Base-by-base conservation (phyloP, 2,888 invertebrate species). In the Auanema freiburgensis region DNA sequence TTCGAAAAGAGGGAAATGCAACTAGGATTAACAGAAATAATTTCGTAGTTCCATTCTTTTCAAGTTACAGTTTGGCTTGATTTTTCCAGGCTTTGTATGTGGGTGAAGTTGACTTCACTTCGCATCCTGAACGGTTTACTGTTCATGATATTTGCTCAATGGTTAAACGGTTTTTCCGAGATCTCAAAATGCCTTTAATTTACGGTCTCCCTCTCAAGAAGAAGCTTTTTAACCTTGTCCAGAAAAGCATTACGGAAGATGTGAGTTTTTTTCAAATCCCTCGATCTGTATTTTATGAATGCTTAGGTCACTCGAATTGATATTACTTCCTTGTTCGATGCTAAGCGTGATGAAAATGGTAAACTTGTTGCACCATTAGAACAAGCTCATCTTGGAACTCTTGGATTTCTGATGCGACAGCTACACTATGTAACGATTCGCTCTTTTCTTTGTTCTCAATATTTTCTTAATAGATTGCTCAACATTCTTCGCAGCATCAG, bases 121-220 rank as follows among this genome's bases (percentile, higher is more conserved):
- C 46, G 3, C 46, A 18, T 16, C 16, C 16, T 21, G 16, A 16
- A 21, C 16, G 21, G 4, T 21, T 46, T 16, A 46, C 46, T 16
- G 46, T 46, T 18, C 16, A 18, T 21, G 46, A 46, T 10, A 21
- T 46, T 16, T 46, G 46, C 21, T 16, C 21, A 16, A 46, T 46
- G 46, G 46, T 46, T 16, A 46, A 46, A 46, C 46, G 46, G 46
- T 46, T 46, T 21, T 46, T 46, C 16, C 46, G 46, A 6, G 46
- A 46, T 21, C 46, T 46, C 16, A 46, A 46, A 46, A 46, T 16
- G 21, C 46, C 46, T 18, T 21, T 46, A 21, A 46, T 46, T 5
- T 46, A 46, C 10, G 46, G 46, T 18, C 16, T 21, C 21, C 21
- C 46, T 16, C 16, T 46, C 4, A 46, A 46, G 21, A 46, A 46